A percentile compares a stretch with the other conserved stretches of the same genome.
Conservation (phyloP, 2,888 invertebrate genomes). For the Hypomecis punctinalis region DNA sequence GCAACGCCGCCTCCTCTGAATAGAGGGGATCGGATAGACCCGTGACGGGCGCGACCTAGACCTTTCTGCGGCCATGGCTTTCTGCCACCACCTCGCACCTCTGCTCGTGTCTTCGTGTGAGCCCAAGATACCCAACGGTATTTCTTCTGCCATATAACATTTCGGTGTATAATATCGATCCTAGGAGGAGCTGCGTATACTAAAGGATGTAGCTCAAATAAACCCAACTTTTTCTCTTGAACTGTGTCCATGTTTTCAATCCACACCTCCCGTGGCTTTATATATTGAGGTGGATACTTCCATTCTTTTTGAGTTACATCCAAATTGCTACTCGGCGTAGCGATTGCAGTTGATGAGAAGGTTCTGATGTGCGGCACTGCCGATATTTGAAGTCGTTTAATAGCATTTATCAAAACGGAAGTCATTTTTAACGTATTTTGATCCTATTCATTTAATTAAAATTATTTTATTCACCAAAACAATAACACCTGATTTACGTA, state of each 20-base stretch:
- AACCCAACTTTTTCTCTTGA: slow-evolving; percentile 91
- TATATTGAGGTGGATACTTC: slow-evolving; percentile 81
- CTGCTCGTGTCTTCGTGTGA: slow-evolving; percentile 91
- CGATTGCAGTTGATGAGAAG: slow-evolving; percentile 53
- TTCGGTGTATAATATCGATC: slow-evolving; percentile 93
- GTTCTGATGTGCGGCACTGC: slow-evolving; percentile 59
- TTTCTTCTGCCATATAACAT: slow-evolving; percentile 93
- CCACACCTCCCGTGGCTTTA: slow-evolving; percentile 92
- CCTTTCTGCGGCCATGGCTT: slow-evolving; percentile 99
- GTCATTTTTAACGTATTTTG: slow-evolving; percentile 55
- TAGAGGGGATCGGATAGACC: slow-evolving; percentile 95
- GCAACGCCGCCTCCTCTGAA: slow-evolving; percentile 93
- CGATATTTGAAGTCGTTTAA: slow-evolving; percentile 68
- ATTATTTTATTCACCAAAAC: background rate
- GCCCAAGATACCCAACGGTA: slow-evolving; percentile 94
- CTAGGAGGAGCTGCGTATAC: slow-evolving; percentile 93
- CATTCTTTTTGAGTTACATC: slow-evolving; percentile 74
- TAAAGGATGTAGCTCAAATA: slow-evolving; percentile 95
- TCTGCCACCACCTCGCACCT: slow-evolving; percentile 94
- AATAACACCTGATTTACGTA: slow-evolving; percentile 13
- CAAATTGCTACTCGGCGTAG: slow-evolving; percentile 54
- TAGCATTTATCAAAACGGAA: slow-evolving; percentile 66
- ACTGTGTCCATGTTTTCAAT: slow-evolving; percentile 92
- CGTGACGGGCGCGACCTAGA: slow-evolving; percentile 94
- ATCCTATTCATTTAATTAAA: background rate